These are phyloP conservation scores for Coracias cyanogaster DNA, from an alignment of 2,797 vertebrate species.

Conservation along the genomic window DNA sequence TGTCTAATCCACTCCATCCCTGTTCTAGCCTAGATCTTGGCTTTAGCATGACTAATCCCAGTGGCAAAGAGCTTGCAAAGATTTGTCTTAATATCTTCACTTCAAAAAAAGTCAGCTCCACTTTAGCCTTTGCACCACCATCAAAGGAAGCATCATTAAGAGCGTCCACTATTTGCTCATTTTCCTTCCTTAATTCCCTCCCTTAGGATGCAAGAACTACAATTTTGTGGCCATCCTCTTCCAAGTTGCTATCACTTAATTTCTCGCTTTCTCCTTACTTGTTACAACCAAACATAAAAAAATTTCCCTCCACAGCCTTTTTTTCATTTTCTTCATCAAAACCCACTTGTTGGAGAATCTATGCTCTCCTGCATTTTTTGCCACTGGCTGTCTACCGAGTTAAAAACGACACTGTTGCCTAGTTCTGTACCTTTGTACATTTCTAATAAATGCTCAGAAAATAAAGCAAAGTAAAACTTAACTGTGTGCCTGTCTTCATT, in stretches of 20 bases:
- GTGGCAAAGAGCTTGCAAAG: background rate
- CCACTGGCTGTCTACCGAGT: background rate
- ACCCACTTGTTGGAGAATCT: background rate
- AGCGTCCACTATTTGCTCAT: background rate
- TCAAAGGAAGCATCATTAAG: background rate
- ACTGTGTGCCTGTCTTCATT: background rate
- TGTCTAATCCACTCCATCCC: background rate
- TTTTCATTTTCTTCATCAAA: background rate
- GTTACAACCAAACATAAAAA: background rate
- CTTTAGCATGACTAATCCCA: background rate
- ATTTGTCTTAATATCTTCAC: background rate
- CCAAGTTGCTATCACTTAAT: background rate
- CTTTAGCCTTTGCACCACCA: background rate
- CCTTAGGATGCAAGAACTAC: background rate
- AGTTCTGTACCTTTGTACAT: background rate
- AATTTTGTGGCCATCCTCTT: background rate
- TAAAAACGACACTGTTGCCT: background rate
- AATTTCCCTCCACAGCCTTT: background rate
- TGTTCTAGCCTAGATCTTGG: background rate
- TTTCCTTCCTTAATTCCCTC: background rate
- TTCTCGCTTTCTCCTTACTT: background rate
- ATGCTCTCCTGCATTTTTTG: background rate
- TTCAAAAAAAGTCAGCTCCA: background rate
- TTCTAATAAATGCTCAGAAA: background rate
- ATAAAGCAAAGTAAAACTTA: background rate